These are phyloP conservation scores for Solenopsis fugax DNA, from an alignment of 1,140 invertebrate genomes.

Conservation along the genomic window DNA sequence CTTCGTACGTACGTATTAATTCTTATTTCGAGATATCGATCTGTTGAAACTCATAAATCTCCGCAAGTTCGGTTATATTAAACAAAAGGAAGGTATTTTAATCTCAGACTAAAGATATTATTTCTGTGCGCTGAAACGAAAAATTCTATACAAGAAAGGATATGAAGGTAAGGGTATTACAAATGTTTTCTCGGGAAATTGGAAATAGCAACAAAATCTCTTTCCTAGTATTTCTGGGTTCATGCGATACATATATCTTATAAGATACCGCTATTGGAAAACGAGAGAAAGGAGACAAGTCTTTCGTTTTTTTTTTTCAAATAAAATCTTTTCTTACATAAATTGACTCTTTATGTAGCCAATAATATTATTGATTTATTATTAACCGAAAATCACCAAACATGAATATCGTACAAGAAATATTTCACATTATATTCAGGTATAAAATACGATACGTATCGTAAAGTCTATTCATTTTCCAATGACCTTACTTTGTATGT, in stretches of 20 bases:
- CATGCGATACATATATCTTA: not conserved
- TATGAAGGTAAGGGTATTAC: not conserved
- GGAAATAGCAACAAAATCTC: not conserved
- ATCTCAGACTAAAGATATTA: not conserved
- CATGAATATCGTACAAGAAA: not conserved
- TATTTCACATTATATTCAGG: not conserved
- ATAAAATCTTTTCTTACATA: not conserved
- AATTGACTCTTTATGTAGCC: not conserved
- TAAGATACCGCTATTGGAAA: not conserved
- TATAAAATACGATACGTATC: not conserved
- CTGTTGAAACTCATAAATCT: not conserved
- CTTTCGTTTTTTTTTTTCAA: not conserved
- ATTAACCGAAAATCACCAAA: not conserved
- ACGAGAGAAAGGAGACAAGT: not conserved
- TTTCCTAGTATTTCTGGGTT: not conserved
- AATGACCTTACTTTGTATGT: constrained; percentile 25
- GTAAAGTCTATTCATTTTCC: not conserved
- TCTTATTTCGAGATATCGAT: not conserved
- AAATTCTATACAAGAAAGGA: not conserved
- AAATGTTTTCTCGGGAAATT: not conserved
- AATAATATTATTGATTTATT: not conserved
- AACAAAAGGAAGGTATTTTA: not conserved
- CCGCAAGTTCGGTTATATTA: not conserved
- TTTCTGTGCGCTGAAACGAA: not conserved
- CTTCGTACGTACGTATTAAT: not conserved